Percentiles rank a stretch among this genome's conserved stretches.
phyloP scores from a whole-genome alignment of 2,888 invertebrate species.

The Amiota mariae region DNA sequence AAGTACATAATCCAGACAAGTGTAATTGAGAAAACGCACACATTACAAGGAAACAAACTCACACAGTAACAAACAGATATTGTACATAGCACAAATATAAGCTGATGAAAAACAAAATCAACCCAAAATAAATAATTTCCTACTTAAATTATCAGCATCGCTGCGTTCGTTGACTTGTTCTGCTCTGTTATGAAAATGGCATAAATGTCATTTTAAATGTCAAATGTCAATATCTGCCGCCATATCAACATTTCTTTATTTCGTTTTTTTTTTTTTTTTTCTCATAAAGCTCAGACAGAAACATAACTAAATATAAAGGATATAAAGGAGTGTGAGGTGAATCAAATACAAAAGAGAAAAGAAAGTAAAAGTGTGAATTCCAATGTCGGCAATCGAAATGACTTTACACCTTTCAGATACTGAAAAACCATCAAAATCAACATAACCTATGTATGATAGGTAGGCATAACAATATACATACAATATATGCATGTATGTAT shows the following conservation, averaged over 20 bases:
- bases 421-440: neutral
- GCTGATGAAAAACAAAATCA: conserved; percentile 5
- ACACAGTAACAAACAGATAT: neutral
- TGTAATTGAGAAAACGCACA: no score
- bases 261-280: conserved; percentile 3
- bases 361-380: conserved; percentile 4
- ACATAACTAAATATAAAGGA: neutral
- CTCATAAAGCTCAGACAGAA: conserved; percentile 25
- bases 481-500: no score
- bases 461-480: neutral
- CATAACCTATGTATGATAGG: neutral
- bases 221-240: conserved; percentile 45
- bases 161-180: neutral
- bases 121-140: conserved; percentile 12
- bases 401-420: conserved; percentile 52
- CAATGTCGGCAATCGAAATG: conserved; percentile 45
- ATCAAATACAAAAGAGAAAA: no score
- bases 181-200: conserved; percentile 26
- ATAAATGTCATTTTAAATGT: conserved; percentile 45
- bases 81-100: neutral
- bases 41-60: neutral
- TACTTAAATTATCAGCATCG: conserved; percentile 8
- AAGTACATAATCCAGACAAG: no score
- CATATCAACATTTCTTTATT: conserved; percentile 11
- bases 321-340: no score